Percentiles rank a stretch among this genome's conserved stretches.
phyloP scores from a whole-genome alignment of 2,113 vertebrate species.

The Thalassoma bifasciatum region DNA sequence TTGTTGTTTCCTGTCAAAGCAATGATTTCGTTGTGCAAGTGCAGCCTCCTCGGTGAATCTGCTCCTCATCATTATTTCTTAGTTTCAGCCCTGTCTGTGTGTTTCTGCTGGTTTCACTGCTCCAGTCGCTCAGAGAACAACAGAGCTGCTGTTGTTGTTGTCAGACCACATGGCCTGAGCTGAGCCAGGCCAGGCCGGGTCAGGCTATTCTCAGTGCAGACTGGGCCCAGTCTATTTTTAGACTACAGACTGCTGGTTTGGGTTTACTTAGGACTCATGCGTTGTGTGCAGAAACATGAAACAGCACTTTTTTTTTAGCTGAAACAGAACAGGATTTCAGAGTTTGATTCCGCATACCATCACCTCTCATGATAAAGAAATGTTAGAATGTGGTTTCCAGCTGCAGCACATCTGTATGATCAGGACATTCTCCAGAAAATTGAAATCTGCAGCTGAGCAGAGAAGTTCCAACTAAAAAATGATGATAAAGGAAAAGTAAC shows the following conservation, averaged over 20 bases:
- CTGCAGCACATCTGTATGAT: background rate
- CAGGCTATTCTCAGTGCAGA: slow-evolving; percentile 46
- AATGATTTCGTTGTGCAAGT: too few species aligned
- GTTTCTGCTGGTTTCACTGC: background rate
- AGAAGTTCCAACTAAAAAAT: too few species aligned
- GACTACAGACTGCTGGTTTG: slow-evolving; percentile 47
- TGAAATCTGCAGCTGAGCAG: background rate
- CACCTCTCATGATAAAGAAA: background rate
- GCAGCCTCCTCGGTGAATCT: too few species aligned
- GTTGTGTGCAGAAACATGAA: background rate
- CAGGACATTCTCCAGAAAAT: background rate
- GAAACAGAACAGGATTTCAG: background rate
- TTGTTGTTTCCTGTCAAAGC: too few species aligned
- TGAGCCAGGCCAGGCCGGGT: background rate
- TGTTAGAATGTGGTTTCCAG: too few species aligned
- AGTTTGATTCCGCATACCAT: background rate
- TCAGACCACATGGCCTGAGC: slow-evolving; percentile 9
- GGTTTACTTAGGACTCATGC: background rate
- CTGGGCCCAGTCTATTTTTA: slow-evolving; percentile 60
- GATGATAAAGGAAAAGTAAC: too few species aligned
- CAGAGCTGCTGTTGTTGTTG: slow-evolving; percentile 8
- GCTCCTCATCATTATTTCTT: too few species aligned
- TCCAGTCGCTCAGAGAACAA: background rate
- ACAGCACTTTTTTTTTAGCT: background rate
- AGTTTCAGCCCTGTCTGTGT: background rate